A percentile compares a stretch with the other conserved stretches of the same genome.
phyloP scores from a whole-genome alignment of 2,113 vertebrate species.

The Porphyrio hochstetteri region DNA sequence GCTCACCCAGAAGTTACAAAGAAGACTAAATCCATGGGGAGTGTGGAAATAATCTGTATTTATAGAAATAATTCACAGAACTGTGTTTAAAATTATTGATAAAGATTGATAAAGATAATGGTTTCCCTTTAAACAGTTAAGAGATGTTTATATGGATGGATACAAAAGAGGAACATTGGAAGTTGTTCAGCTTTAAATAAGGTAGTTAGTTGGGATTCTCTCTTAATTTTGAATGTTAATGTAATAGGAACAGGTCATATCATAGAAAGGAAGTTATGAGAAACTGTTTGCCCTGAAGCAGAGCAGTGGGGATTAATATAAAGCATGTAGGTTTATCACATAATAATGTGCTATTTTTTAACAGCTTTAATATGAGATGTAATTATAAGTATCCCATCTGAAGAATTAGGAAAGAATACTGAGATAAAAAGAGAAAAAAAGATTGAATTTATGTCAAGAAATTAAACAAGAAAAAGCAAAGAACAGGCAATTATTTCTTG shows the following conservation, averaged over 20 bases:
- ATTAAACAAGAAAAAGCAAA: conserved; percentile 18
- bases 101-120: background rate
- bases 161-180: background rate
- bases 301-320: conserved; percentile 34
- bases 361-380: conserved; percentile 31
- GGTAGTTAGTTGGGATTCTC: background rate
- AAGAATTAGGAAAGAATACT: conserved; percentile 34
- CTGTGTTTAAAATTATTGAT: background rate
- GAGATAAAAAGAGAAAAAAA: conserved; percentile 11
- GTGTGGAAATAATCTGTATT: background rate
- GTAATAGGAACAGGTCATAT: background rate
- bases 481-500: conserved; percentile 22
- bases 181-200: background rate
- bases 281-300: conserved; percentile 44
- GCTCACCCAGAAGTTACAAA: background rate
- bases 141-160: background rate
- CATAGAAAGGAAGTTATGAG: conserved; percentile 11
- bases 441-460: conserved; percentile 33
- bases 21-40: background rate
- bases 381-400: conserved; percentile 42
- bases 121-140: background rate
- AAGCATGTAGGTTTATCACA: background rate
- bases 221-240: conserved; percentile 25
- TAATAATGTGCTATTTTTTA: conserved; percentile 25
- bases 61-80: background rate